Evolutionary conservation across 2,113 vertebrate species (phyloP).

Genomic region (Gulo gulo): DNA sequence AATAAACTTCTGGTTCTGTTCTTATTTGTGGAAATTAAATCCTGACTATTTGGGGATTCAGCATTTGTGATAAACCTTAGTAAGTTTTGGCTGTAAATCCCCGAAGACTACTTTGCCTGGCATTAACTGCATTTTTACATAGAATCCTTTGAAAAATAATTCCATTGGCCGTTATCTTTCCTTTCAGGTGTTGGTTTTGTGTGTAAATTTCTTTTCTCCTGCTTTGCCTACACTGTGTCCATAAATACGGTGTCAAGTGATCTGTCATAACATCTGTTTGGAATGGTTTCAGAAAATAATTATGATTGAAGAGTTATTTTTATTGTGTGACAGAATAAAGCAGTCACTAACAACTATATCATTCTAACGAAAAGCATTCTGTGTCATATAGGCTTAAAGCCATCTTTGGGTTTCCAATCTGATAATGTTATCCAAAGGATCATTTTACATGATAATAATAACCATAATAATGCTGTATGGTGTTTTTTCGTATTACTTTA

Average conservation of each 20-base stretch:
- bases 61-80: not conserved
- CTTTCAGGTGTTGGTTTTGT: not conserved
- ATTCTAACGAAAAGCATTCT: not conserved
- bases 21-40: conserved; percentile 30
- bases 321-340: not conserved
- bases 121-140: not conserved
- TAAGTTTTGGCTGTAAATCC: not conserved
- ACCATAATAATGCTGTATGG: not conserved
- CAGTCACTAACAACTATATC: not conserved
- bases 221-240: not conserved
- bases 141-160: not conserved
- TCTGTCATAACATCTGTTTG: not conserved
- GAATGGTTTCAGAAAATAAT: conserved; percentile 32
- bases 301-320: conserved; percentile 15
- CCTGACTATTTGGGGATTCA: not conserved
- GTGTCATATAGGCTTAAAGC: not conserved
- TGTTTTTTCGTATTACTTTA: not conserved
- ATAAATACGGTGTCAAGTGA: not conserved
- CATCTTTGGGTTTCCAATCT: not conserved
- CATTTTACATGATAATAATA: not conserved
- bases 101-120: not conserved
- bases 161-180: not conserved
- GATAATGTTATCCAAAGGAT: not conserved
- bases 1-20: not conserved
- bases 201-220: not conserved